Percentiles rank a stretch among this genome's conserved stretches.
Evolutionary conservation across 1,140 invertebrate genomes (phyloP).

Genomic region (Chrysopa pallens): DNA sequence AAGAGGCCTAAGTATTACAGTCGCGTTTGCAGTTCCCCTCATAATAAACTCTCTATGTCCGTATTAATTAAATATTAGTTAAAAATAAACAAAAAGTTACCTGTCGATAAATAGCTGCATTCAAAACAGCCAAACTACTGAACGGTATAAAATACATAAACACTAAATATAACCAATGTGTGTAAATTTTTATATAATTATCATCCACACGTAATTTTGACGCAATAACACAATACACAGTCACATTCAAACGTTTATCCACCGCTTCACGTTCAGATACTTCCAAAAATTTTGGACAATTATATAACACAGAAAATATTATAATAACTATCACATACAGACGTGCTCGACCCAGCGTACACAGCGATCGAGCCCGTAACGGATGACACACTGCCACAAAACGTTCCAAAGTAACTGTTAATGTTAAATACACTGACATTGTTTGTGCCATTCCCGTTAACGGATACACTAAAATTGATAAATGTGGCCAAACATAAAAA

Average conservation of each 20-base stretch:
- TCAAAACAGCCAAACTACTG: slow-evolving; percentile 64
- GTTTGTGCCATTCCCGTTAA: slow-evolving; percentile 77
- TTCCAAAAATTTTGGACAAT: slow-evolving; percentile 63
- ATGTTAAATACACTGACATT: slow-evolving; percentile 84
- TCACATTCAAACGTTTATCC: slow-evolving; percentile 25
- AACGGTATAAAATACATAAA: slow-evolving; percentile 87
- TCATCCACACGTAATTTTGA: slow-evolving; percentile 48
- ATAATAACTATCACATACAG: slow-evolving; percentile 71
- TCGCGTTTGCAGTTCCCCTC: too few relatives aligned
- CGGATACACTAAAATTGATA: slow-evolving; percentile 71
- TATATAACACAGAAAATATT: slow-evolving; percentile 70
- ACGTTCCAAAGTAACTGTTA: slow-evolving; percentile 87
- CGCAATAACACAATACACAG: slow-evolving; percentile 50
- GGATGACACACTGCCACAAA: slow-evolving; percentile 95
- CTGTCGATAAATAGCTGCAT: slow-evolving; percentile 72
- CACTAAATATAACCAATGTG: slow-evolving; percentile 81
- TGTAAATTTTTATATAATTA: slow-evolving; percentile 70
- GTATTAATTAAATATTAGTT: too few relatives aligned
- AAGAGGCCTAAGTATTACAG: too few relatives aligned
- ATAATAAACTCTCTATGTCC: too few relatives aligned
- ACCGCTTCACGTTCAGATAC: slow-evolving; percentile 28
- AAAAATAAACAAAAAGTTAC: slow-evolving; percentile 23
- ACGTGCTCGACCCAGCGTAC: slow-evolving; percentile 76
- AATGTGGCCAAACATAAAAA: slow-evolving; percentile 58
- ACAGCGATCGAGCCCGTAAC: slow-evolving; percentile 67